Percentiles rank a stretch among this genome's conserved stretches.
phyloP scores from a whole-genome alignment of 2,797 vertebrate species.

The Heterohyrax brucei region DNA sequence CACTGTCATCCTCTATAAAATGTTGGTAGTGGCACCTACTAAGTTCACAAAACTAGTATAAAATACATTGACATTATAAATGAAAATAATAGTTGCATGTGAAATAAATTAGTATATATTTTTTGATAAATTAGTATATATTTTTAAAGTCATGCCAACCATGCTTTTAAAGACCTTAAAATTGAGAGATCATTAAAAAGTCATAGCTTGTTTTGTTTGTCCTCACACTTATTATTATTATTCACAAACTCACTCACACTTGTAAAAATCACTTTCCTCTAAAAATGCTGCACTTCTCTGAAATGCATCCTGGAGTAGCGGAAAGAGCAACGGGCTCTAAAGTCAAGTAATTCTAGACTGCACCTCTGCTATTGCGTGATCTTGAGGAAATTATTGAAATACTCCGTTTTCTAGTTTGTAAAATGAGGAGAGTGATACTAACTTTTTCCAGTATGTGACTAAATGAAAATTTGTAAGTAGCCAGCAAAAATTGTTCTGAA shows the following conservation, averaged over 20 bases:
- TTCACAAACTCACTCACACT: not conserved
- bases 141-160: not conserved
- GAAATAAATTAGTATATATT: not conserved
- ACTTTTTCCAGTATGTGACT: not conserved
- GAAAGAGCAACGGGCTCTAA: not conserved
- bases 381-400: not conserved
- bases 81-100: not conserved
- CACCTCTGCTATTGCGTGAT: not conserved
- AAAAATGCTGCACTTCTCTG: conserved; percentile 38
- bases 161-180: not conserved
- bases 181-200: not conserved
- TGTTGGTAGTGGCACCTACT: not conserved
- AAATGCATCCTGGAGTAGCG: not conserved
- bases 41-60: not conserved
- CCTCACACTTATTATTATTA: not conserved
- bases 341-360: not conserved
- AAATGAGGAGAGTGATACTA: not conserved
- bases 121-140: not conserved
- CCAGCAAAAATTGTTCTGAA: not conserved
- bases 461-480: not conserved
- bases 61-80: not conserved
- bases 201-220: not conserved
- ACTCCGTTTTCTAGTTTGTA: conserved; percentile 41
- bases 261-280: not conserved
- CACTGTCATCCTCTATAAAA: not conserved